Evolutionary conservation across 2,888 invertebrate genomes (phyloP).

Genomic region (Lithophane socia): DNA sequence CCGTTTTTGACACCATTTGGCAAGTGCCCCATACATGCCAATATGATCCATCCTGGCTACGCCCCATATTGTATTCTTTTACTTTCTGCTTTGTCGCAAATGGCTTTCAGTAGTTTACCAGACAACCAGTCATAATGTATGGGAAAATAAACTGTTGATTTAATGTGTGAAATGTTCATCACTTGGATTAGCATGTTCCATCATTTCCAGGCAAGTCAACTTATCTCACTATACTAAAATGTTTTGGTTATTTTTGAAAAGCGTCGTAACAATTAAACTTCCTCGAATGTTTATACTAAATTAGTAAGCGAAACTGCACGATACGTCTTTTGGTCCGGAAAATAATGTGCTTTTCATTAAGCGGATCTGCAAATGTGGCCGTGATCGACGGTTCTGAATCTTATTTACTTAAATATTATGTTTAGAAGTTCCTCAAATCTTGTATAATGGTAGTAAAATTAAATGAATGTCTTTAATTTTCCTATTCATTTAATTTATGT

Average conservation of each 20-base stretch:
- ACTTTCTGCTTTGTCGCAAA: conserved; percentile 28
- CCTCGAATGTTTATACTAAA: background rate
- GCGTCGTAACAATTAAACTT: too few relatives aligned
- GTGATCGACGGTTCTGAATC: background rate
- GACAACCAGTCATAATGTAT: conserved; percentile 17
- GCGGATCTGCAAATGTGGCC: background rate
- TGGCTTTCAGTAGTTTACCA: conserved; percentile 23
- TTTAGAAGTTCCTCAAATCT: background rate
- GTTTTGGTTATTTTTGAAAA: background rate
- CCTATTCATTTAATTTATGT: conserved; percentile 50
- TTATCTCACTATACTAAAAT: background rate
- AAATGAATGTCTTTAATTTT: conserved; percentile 19
- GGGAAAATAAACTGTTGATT: conserved; percentile 8
- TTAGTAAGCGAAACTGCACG: background rate
- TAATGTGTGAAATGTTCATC: conserved; percentile 28
- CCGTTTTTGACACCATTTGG: conserved; percentile 36
- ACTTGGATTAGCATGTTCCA: conserved; percentile 39
- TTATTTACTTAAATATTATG: background rate
- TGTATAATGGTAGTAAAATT: conserved; percentile 7
- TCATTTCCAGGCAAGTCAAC: conserved; percentile 42
- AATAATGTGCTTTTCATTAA: background rate
- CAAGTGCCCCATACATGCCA: conserved; percentile 13
- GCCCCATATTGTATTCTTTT: conserved; percentile 26
- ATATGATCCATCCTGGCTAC: background rate
- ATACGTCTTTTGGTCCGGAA: background rate